phyloP scores from a whole-genome alignment of 2,113 vertebrate genomes.

The Scomber colias region DNA sequence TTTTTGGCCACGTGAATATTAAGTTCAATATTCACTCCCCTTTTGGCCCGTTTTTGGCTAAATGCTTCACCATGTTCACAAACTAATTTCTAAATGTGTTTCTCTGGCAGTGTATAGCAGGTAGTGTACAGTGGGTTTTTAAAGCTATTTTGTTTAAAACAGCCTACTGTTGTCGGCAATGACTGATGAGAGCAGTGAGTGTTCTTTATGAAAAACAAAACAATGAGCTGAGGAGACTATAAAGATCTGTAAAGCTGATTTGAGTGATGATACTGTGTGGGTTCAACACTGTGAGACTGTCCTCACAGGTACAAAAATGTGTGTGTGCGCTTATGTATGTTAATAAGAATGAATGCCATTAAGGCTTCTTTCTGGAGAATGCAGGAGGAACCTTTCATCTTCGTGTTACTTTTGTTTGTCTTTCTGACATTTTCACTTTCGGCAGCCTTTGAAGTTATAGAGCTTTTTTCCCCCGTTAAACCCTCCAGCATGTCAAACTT shows the following conservation, averaged over 20 bases:
- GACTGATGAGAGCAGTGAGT: not conserved
- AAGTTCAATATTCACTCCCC: not conserved
- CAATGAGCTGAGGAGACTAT: not conserved
- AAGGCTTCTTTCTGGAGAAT: constrained; percentile 30
- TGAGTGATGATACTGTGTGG: not conserved
- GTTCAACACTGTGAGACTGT: not conserved
- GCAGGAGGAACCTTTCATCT: constrained; percentile 33
- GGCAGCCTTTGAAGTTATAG: constrained; percentile 57
- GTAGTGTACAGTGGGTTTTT: not conserved
- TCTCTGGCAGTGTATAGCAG: not conserved
- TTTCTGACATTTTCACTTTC: constrained; percentile 46
- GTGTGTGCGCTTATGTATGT: constrained; percentile 4
- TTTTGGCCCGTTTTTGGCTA: not conserved
- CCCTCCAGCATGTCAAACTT: constrained; percentile 28
- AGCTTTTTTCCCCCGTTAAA: constrained; percentile 26
- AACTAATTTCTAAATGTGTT: not conserved
- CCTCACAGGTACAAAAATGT: constrained; percentile 11
- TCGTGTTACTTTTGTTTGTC: constrained; percentile 31
- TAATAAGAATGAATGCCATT: constrained; percentile 6
- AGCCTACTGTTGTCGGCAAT: not conserved
- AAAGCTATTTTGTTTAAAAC: too few species aligned
- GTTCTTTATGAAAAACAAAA: not conserved
- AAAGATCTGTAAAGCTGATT: not conserved
- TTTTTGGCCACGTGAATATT: not conserved
- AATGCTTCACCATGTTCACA: not conserved